Evolutionary conservation across 2,797 vertebrate species (phyloP), one percentile per base, ranked within the genome.

Genomic region (Sphenopsis melanotis): DNA sequence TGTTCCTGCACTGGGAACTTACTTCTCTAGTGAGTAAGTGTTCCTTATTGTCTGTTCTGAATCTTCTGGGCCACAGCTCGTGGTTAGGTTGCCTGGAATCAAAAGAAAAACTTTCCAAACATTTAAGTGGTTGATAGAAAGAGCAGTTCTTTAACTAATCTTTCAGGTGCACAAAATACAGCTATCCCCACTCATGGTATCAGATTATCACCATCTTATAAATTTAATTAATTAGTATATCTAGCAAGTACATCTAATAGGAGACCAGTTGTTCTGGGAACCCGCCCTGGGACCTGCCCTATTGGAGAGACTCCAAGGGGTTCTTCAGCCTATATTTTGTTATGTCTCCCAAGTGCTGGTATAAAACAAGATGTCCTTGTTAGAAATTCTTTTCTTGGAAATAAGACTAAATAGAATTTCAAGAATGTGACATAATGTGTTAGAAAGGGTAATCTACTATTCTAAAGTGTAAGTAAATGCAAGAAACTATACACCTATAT

Each of bases 101-200:
- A 0, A 69, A 61, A 69, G 30, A 53, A 86, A 53, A 69, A 24
- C 16, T 26, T 61, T 46, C 13, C 55, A 53, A 61, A 55, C 12
- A 69, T 18, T 61, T 15, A 61, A 47, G 41, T 9, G 24, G 41
- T 30, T 34, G 41, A 39, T 17, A 30, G 2, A 34, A 55, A 30
- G 41, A 47, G 11, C 11, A 47, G 11, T 10, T 47, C 14, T 47
- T 61, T 12, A 55, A 55, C 26, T 21, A 47, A 30, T 29, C 24
- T 34, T 77, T 41, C 72, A 77, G 30, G 21, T 22, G 9, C 24
- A 46, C 11, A 61, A 60, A 69, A 30, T 46, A 53, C 2, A 69
- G 20, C 30, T 26, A 26, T 53, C 34, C 0, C 1, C 41, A 41
- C 3, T 6, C 0, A 1, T 47, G 47, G 20, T 21, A 34, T 34